Base-by-base conservation (phyloP, 2,888 invertebrate genomes). In the Macrostomum cliftonense region DNA sequence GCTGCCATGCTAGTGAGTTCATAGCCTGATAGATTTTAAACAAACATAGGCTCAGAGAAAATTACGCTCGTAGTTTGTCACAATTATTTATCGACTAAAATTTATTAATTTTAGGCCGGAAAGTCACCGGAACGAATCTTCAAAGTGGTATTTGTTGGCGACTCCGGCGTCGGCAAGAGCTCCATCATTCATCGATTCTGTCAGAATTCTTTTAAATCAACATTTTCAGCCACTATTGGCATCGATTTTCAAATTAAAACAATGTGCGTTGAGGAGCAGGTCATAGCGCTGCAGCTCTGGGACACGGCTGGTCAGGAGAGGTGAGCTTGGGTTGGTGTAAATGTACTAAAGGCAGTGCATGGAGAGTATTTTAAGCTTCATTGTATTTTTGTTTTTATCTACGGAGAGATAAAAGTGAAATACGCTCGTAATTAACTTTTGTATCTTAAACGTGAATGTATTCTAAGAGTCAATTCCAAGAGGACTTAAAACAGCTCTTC, bases 291-390 rank as follows among this genome's bases (percentile, higher is more conserved):
- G 37, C 73, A 73, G 53, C 54, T 73, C 4, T 74, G 74, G 75
- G 91, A 93, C 67, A 93, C 91, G 39, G 91, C 91, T 44, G 91
- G 91, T 0, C 89, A 91, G 72, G 89, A 91, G 73, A 78, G 85
- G 83, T 83, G 39, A 39, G 45, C 37, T 45, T 37, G 11, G 28
- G 13, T 12, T 1, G 12, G 13, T 43, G 2, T n/a, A n/a, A n/a
- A n/a, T n/a, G n/a, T n/a, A n/a, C n/a, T n/a, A n/a, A n/a, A n/a
- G n/a, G n/a, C n/a, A n/a, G n/a, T n/a, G n/a, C n/a, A n/a, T n/a
- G n/a, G n/a, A n/a, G n/a, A n/a, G n/a, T n/a, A n/a, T n/a, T n/a
- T n/a, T n/a, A n/a, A n/a, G n/a, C n/a, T n/a, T n/a, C n/a, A n/a
- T n/a, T n/a, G n/a, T n/a, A n/a, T n/a, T n/a, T n/a, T n/a, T n/a